Base-by-base conservation (phyloP, 2,888 invertebrate genomes). In the Eupithecia tripunctaria region DNA sequence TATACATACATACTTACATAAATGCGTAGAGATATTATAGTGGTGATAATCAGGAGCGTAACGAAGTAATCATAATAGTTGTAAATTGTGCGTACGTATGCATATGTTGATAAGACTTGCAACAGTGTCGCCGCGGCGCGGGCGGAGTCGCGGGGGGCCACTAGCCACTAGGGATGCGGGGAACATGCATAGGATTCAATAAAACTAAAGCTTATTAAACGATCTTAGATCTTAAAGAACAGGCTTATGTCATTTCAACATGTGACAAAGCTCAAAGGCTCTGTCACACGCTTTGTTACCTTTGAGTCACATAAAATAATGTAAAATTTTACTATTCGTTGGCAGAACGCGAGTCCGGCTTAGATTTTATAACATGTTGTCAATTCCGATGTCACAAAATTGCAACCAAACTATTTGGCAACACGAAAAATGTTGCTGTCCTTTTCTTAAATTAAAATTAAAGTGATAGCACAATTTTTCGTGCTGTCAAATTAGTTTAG, bases 71-170 rank as follows among this genome's bases (percentile, higher is more conserved):
- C 71, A 67, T 72, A 56, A 70, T 74, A 29, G 65, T 67, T 63
- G 32, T 71, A 75, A 75, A 75, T 72, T 75, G 70, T 72, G 60
- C 67, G 71, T 74, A 68, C 47, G 78, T 75, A 75, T 74, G 74
- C 79, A 71, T 76, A 77, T 76, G 78, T 77, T 76, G 74, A 77
- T 80, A 78, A 79, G 81, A 81, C 74, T 77, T 79, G 80, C 85
- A 81, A 81, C 86, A 87, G 89, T 89, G 89, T 80, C 84, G 81
- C 85, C 84, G 87, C 82, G 76, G 10, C 38, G 14, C 38, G 64
- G 64, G 36, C 25, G 18, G 36, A 32, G n/a, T 10, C 51, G 51
- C 51, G 21, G 51, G 10, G 2, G 12, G 21, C 51, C 21, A 18
- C 51, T 51, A 21, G 21, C 51, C 51, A 51, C 51, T 51, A 14